Conservation (phyloP, 2,797 vertebrate genomes). For the Eulemur albifrons region DNA sequence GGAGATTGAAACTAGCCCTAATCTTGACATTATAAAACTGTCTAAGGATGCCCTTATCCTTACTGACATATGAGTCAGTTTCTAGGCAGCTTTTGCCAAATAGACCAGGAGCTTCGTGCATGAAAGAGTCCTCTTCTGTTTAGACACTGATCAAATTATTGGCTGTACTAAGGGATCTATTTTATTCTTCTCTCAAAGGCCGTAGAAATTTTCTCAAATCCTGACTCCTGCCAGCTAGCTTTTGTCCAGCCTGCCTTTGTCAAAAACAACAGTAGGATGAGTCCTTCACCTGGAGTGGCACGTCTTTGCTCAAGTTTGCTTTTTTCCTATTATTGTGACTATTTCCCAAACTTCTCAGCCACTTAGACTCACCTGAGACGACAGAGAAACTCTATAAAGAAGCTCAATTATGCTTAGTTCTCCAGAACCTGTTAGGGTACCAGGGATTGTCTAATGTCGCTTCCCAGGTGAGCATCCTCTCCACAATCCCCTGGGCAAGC, state of each 20-base stretch:
- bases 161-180: neutral
- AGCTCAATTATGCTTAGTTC: neutral
- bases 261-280: neutral
- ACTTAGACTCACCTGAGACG: neutral
- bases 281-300: neutral
- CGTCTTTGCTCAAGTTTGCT: neutral
- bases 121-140: neutral
- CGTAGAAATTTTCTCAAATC: neutral
- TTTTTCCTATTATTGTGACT: neutral
- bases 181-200: neutral
- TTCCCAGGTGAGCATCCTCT: neutral
- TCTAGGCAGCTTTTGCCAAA: neutral
- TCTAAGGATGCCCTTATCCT: neutral
- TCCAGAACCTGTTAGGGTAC: neutral
- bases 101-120: neutral
- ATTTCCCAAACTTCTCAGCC: neutral
- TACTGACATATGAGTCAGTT: neutral
- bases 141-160: neutral
- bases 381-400: neutral
- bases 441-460: fast-evolving
- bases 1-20: neutral
- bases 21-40: neutral
- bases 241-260: neutral
- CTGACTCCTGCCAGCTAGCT: neutral
- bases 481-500: no score